These are phyloP conservation scores for Beroe forskalii DNA, from an alignment of 37 sponge, comb jelly and placozoan species.

Conservation along the genomic window DNA sequence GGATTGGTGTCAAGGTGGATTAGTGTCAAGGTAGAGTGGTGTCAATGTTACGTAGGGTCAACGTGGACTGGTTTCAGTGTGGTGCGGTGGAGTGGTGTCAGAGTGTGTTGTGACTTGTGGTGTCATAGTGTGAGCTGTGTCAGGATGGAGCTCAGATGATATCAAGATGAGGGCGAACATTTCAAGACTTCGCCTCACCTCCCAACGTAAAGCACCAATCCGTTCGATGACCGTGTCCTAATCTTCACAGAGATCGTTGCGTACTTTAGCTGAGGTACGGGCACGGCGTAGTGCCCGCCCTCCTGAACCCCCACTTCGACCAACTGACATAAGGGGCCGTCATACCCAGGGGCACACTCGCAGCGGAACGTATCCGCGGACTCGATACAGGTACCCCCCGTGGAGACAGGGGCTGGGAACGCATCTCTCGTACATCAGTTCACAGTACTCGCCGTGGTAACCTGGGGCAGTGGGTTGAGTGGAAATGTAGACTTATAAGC, in stretches of 20 bases:
- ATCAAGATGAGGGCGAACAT: too few relatives aligned
- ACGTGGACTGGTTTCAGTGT: too few relatives aligned
- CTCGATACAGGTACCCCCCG: constrained; percentile 7
- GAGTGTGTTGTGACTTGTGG: too few relatives aligned
- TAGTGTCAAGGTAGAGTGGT: too few relatives aligned
- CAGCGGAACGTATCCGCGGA: constrained; percentile 11
- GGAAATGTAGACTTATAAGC: too few relatives aligned
- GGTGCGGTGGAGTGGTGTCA: too few relatives aligned
- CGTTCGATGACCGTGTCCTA: constrained; percentile 22
- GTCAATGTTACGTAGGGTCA: too few relatives aligned
- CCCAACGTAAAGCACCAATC: background rate
- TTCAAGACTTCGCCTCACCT: too few relatives aligned
- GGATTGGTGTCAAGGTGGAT: too few relatives aligned
- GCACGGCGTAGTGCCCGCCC: constrained; percentile 24
- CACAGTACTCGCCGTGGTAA: constrained; percentile 46
- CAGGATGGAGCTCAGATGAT: too few relatives aligned
- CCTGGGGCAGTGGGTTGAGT: background rate
- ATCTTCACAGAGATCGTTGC: constrained; percentile 35
- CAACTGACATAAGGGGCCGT: constrained; percentile 21
- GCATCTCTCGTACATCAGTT: background rate
- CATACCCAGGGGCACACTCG: constrained; percentile 15
- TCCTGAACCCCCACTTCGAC: constrained; percentile 21
- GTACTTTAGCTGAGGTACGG: background rate
- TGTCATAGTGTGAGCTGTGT: too few relatives aligned
- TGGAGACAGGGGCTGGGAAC: background rate